These are phyloP conservation scores for Dinothrombium tinctorium DNA, from an alignment of 1,140 invertebrate species.

Conservation along the genomic window DNA sequence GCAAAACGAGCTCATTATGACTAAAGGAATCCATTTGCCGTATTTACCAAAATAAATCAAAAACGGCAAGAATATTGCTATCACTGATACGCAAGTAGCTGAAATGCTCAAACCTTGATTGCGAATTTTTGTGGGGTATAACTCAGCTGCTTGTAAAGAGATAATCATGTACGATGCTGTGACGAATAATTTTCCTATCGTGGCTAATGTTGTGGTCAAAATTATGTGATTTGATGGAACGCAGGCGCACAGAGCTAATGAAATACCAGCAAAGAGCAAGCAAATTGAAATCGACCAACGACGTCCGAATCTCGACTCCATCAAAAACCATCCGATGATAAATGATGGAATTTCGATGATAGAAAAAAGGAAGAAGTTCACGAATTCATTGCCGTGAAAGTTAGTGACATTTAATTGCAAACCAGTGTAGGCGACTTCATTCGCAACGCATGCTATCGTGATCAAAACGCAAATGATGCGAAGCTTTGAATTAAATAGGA, in stretches of 20 bases:
- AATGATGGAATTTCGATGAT: conserved; percentile 15
- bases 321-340: conserved; percentile 13
- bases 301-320: conserved; percentile 17
- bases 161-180: conserved; percentile 13
- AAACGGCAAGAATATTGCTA: conserved; percentile 28
- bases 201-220: neutral
- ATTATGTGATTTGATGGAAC: conserved; percentile 8
- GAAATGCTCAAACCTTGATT: conserved; percentile 17
- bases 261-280: conserved; percentile 18
- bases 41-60: conserved; percentile 25
- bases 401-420: conserved; percentile 16
- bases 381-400: conserved; percentile 25
- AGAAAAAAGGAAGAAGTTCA: conserved; percentile 36
- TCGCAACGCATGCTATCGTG: conserved; percentile 5
- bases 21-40: conserved; percentile 17
- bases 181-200: conserved; percentile 15
- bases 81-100: conserved; percentile 22
- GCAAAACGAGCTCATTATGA: conserved; percentile 17
- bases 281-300: conserved; percentile 19
- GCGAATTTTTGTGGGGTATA: conserved; percentile 18
- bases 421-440: conserved; percentile 16
- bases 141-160: conserved; percentile 15
- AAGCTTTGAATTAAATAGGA: neutral
- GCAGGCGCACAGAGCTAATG: conserved; percentile 18
- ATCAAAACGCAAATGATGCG: neutral